Conservation (phyloP, 2,113 vertebrate species). For the Galeopterus variegatus region DNA sequence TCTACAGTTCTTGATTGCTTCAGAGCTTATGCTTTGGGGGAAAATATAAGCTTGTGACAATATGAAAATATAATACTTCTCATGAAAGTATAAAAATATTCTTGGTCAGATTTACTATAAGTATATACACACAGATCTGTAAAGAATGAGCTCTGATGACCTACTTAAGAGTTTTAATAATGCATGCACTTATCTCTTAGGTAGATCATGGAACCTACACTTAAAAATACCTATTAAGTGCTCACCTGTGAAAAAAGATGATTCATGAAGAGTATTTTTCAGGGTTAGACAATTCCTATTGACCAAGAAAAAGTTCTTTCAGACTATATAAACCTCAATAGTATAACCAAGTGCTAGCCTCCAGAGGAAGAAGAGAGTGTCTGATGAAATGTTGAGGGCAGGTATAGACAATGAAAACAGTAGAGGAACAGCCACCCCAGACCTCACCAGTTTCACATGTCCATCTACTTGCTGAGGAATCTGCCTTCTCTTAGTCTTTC, state of each 20-base stretch:
- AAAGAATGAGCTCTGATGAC: not conserved
- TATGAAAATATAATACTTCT: not conserved
- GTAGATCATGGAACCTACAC: not conserved
- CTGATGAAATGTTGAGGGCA: not conserved
- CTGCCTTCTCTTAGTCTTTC: not conserved
- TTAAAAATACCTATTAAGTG: constrained; percentile 4
- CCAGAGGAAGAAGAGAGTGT: not conserved
- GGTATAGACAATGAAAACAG: not conserved
- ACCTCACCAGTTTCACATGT: not conserved
- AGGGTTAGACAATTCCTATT: not conserved
- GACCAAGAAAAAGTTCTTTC: not conserved
- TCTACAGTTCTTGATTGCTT: not conserved
- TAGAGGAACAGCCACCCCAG: not conserved
- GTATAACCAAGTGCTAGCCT: not conserved
- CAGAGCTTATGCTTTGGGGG: not conserved
- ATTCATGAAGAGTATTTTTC: constrained; percentile 9
- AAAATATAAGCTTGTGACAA: constrained; percentile 5
- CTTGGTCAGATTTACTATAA: not conserved
- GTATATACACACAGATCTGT: not conserved
- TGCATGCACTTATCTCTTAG: not conserved
- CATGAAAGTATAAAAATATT: not conserved
- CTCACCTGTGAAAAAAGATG: constrained; percentile 18
- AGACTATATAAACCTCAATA: not conserved
- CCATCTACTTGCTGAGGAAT: not conserved
- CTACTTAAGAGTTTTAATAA: not conserved